These are phyloP conservation scores for Nemotelus pantherinus DNA, from an alignment of 2,888 invertebrate genomes.

Conservation along the genomic window DNA sequence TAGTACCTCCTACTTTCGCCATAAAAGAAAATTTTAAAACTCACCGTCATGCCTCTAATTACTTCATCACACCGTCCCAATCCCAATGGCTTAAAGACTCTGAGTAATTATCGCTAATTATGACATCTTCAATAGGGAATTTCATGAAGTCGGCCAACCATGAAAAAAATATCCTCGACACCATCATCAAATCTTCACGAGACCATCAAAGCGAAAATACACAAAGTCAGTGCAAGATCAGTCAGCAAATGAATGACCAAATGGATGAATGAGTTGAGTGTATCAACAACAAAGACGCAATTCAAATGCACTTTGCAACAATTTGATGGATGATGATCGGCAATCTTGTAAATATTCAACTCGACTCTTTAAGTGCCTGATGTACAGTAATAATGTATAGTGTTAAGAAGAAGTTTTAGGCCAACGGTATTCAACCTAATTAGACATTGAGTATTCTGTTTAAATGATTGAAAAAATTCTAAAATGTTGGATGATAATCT, in stretches of 20 bases:
- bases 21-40: too few species aligned
- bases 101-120: conserved; percentile 32
- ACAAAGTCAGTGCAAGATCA: not conserved
- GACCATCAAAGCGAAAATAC: not conserved
- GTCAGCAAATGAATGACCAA: not conserved
- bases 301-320: conserved; percentile 40
- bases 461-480: too few species aligned
- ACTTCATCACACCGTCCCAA: too few species aligned
- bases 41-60: too few species aligned
- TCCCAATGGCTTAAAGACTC: not conserved
- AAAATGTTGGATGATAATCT: too few species aligned
- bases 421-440: too few species aligned
- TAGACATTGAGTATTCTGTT: too few species aligned
- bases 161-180: conserved; percentile 31
- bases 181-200: conserved; percentile 19
- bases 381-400: too few species aligned
- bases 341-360: conserved; percentile 31
- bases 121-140: conserved; percentile 35
- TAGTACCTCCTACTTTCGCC: too few species aligned
- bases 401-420: too few species aligned
- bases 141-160: conserved; percentile 19
- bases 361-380: not conserved
- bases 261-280: conserved; percentile 17
- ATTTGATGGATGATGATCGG: conserved; percentile 41
- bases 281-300: conserved; percentile 38